These are phyloP conservation scores for Hymenopus coronatus DNA, from an alignment of 2,888 invertebrate species.

Conservation along the genomic window DNA sequence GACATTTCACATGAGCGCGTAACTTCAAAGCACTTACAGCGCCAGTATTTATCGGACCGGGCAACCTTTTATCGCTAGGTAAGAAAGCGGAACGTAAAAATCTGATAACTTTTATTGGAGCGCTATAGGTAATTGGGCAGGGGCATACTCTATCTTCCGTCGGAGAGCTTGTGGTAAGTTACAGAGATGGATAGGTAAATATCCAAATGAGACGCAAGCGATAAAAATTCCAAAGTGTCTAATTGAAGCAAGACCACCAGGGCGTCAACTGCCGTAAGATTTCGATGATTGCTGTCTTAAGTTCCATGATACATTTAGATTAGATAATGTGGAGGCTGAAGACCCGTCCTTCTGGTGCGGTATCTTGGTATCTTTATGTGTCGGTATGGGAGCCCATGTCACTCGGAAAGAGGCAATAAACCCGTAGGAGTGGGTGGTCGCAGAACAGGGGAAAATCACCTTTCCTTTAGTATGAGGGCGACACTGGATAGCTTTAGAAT, in stretches of 20 bases:
- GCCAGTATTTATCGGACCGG: too few species aligned
- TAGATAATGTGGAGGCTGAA: neutral
- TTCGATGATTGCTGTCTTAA: neutral
- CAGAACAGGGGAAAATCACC: neutral
- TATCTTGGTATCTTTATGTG: neutral
- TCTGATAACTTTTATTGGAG: too few species aligned
- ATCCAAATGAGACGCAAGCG: neutral
- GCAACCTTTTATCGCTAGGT: too few species aligned
- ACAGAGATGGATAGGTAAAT: neutral
- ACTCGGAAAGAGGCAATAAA: neutral
- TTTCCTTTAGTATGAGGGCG: neutral
- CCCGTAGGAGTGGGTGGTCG: neutral
- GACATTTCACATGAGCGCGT: too few species aligned
- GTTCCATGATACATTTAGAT: neutral
- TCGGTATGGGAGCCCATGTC: neutral
- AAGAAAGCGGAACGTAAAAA: too few species aligned
- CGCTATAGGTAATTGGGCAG: too few species aligned
- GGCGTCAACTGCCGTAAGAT: neutral
- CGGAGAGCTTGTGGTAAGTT: too few species aligned
- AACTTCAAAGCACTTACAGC: too few species aligned
- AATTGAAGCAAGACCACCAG: neutral
- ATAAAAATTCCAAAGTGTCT: neutral
- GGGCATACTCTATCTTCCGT: too few species aligned
- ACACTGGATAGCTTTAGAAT: too few species aligned
- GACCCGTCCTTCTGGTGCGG: neutral